Conservation (phyloP, 1,140 invertebrate genomes). For the Kradibia gibbosae region DNA sequence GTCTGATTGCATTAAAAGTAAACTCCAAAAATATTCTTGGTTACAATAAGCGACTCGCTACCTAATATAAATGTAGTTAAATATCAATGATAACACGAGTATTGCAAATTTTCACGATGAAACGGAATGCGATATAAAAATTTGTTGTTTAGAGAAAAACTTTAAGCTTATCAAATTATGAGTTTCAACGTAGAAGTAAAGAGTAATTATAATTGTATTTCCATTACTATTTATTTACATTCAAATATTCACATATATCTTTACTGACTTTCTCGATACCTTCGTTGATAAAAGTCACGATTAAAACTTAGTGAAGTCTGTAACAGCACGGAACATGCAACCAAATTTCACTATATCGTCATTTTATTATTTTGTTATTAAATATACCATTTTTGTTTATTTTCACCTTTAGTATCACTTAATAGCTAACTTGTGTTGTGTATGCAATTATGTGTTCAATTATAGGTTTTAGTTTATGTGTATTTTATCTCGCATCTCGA, state of each 20-base stretch:
- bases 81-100: too few species aligned
- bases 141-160: too few species aligned
- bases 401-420: conserved; percentile 36
- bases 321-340: conserved; percentile 44
- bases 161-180: background rate
- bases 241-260: background rate
- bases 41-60: too few species aligned
- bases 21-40: conserved; percentile 46
- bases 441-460: conserved; percentile 49
- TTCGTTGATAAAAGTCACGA: conserved; percentile 39
- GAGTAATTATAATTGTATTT: background rate
- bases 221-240: background rate
- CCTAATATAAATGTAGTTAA: too few species aligned
- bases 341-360: conserved; percentile 24
- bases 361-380: conserved; percentile 19
- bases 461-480: conserved; percentile 36
- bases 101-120: background rate
- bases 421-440: conserved; percentile 46
- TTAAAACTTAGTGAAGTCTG: conserved; percentile 26
- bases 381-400: conserved; percentile 38
- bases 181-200: background rate
- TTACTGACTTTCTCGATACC: conserved; percentile 14
- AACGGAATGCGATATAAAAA: background rate
- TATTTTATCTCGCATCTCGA: conserved; percentile 45
- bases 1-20: conserved; percentile 49